Evolutionary conservation across 2,888 invertebrate genomes (phyloP), one percentile per base, ranked within the genome.

Genomic region (Drosophila mulleri): DNA sequence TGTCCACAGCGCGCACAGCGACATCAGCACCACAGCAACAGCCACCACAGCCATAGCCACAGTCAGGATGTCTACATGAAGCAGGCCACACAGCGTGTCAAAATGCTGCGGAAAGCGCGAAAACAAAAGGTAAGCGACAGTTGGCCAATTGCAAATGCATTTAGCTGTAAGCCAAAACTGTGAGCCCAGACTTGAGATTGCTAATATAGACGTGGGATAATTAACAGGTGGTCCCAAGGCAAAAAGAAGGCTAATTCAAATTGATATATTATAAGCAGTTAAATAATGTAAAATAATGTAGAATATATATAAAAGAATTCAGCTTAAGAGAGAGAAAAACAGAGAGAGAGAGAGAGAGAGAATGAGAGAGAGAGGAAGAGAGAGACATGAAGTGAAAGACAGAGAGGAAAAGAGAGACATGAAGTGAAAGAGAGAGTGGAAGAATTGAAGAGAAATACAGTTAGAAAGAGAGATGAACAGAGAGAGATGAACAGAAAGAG

Each of bases 71-170:
- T 91, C 71, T 92, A 92, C 75, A 90, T 92, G 88, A 92, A 92
- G 75, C 93, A 93, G 77, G 91, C 92, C n/a, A 91, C 92, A 61
- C 89, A 91, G 52, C 89, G 93, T 35, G 91, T 92, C 57, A 92
- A 92, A 88, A 89, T 93, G 89, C 71, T 93, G 67, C 83, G 93
- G n/a, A 92, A 92, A 76, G 92, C 92, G 61, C 87, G 92, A 54
- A 92, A 92, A 76, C 92, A 92, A 80, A 92, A 93, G 93, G 93
- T 93, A 86, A 83, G 84, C 75, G 64, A 52, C 62, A 71, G 57
- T 52, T 70, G 44, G 16, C 41, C 52, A 54, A 54, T 48, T 12
- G 29, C 26, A n/a, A 35, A 26, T 16, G 35, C 48, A 12, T 9
- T 26, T n/a, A 54, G 11, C 39, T 54, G 0, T 3, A 41, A 23